Evolutionary conservation across 2,113 vertebrate species (phyloP).

Genomic region (Climacteris rufus): DNA sequence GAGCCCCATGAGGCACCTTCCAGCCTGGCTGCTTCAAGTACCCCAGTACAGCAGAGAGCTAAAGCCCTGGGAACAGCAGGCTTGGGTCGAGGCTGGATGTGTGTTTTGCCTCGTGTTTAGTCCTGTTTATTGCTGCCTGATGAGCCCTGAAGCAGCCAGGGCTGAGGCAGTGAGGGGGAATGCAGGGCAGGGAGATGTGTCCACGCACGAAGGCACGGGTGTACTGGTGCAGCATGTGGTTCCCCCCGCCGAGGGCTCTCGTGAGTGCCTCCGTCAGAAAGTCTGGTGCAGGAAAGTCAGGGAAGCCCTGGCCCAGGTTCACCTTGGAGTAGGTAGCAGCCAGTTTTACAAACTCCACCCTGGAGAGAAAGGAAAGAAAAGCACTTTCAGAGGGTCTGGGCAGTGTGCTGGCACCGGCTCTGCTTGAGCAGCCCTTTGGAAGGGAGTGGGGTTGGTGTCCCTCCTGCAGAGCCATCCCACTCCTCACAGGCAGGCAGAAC

Average conservation of each 20-base stretch:
- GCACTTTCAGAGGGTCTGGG: background rate
- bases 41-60: background rate
- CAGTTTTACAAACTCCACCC: constrained; percentile 85
- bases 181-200: background rate
- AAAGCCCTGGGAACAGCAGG: background rate
- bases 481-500: background rate
- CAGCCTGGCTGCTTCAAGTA: background rate
- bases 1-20: background rate
- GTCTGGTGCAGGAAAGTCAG: constrained; percentile 85
- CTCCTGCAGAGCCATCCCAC: background rate
- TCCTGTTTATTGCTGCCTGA: background rate
- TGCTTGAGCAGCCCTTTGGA: background rate
- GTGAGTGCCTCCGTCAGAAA: constrained; percentile 82
- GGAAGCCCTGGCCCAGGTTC: constrained; percentile 94
- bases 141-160: background rate
- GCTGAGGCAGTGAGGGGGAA: background rate
- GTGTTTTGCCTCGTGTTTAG: background rate
- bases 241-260: constrained; percentile 66
- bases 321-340: constrained; percentile 78
- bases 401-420: rapidly evolving
- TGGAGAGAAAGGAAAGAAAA: constrained; percentile 50
- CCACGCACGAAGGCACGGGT: constrained; percentile 86
- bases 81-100: background rate
- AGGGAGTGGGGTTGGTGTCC: background rate
- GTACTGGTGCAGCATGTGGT: constrained; percentile 87